Base-by-base conservation (phyloP, 2,113 vertebrate species). In the Scophthalmus maximus region DNA sequence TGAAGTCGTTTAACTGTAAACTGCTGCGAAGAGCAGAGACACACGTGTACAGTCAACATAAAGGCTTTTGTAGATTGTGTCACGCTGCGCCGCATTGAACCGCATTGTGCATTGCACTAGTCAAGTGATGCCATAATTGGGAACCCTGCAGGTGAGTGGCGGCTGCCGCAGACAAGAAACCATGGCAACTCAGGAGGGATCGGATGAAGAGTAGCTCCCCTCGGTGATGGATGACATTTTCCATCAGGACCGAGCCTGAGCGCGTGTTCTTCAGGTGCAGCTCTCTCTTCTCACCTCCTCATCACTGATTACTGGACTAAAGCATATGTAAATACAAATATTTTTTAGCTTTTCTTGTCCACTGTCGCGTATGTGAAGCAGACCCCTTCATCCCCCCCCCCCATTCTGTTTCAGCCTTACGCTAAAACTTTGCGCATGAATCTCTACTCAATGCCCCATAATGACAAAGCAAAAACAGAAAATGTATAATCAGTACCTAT, bases 221-320 rank as follows among this genome's bases (percentile, higher is more conserved):
- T 70, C 68, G 77, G 87, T 79, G 83, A 74, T 55, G 17, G 58
- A 61, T 78, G 85, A 85, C 73, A 80, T 86, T 83, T 85, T 36
- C 44, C 58, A 58, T 69, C 64, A 72, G 63, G 72, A 53, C 55
- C n/a, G 29, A 79, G 26, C 65, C 77, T 65, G 29, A 29, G 64
- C 56, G 66, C 25, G 56, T 29, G 20, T 57, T 71, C 72, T 67
- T 47, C 56, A 57, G 65, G 58, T 65, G 62, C 9, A 40, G 18
- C 52, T 50, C 22, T 10, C 30, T 17, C 17, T 57, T 46, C 25
- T 29, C 20, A 14, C 5, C n/a, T 34, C 14, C 65, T 42, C 17
- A 42, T n/a, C 34, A 12, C 34, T 66, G 34, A 58, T 40, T 27
- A 27, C n/a, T 1, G 8, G 1, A 64, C 6, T 32, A 10, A 6